Evolutionary conservation across 2,888 invertebrate genomes (phyloP), one percentile per base, ranked within the genome.

Genomic region (Zelleria hepariella): DNA sequence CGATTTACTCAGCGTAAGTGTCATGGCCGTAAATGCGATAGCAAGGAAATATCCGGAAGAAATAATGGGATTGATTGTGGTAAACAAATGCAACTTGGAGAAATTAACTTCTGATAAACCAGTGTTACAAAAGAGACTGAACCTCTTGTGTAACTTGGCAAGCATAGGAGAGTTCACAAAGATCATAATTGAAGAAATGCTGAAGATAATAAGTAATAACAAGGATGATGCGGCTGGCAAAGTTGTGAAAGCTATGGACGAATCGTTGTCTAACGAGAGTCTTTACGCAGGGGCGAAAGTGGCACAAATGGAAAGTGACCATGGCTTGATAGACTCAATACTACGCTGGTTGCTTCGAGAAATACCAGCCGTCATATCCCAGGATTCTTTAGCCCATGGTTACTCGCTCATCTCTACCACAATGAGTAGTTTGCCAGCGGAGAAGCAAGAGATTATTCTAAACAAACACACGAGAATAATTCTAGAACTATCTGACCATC

Each of bases 11-110:
- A 75, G 72, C 59, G 71, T 84, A 0, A 82, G 90, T 62, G 79
- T 91, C 1, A 74, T 80, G 65, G 86, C 90, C 23, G 77, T 93
- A n/a, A 85, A 90, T 63, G 76, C 78, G 32, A 88, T 91, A 59
- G 89, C 91, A 0, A 75, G 75, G 61, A 80, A 82, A 60, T 90
- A 91, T 75, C 90, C 91, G 0, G 80, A 85, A 64, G 69, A 73
- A 79, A 91, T 89, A 66, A 93, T 76, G 89, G 80, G 68, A 64
- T 70, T 81, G 42, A 79, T 90, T 4, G 80, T 92, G 1, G 80
- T 81, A 72, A 82, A 86, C 1, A 86, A 86, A 62, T 85, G 86
- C 67, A 78, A 81, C 61, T 67, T 87, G 32, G 75, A 78, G 0
- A 75, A 80, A 62, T 62, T 84, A 21, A 72, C 69, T 0, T 64